Base-by-base conservation (phyloP, 2,797 vertebrate species). In the Hephaestus fuliginosus region DNA sequence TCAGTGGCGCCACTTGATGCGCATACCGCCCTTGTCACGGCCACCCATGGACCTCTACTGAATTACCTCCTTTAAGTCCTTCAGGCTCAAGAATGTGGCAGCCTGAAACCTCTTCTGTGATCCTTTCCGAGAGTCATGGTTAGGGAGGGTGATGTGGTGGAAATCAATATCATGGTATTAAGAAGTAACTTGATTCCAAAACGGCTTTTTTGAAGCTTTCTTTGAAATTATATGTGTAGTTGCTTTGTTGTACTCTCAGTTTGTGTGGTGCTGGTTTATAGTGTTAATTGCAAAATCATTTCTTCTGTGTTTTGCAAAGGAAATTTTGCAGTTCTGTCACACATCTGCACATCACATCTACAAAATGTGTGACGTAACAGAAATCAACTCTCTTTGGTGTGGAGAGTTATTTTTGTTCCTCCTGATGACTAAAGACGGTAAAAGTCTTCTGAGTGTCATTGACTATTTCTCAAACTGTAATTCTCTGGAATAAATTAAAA, bases 1-100 rank as follows among this genome's bases (percentile, higher is more conserved):
- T 83, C 85, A 81, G 83, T 52, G 82, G 83, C 52, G 44, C 74
- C 81, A 68, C 85, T 89, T 72, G 84, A 82, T 77, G 83, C 88
- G 68, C 82, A 85, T 61, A 53, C 73, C 46, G 0, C 52, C 66
- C 64, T 68, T 41, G 76, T 90, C 78, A 43, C 44, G 30, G 55
- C 39, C 80, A 18, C 53, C 78, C 65, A 14, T 78, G 72, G 18
- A 48, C 56, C 79, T 77, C 68, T 3, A 13, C 73, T 65, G 74
- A 70, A 70, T 65, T 66, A 86, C 81, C 83, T 84, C 78, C 69
- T 86, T 67, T 65, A 79, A 66, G n/a, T 76, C 65, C 63, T 70
- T 55, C 39, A 81, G 53, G 20, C 69, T 78, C 22, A 58, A 85
- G 80, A 84, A 81, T 64, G 81, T 65, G 46, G 78, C 15, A 4